Conservation (phyloP, 2,888 invertebrate species). For the Zelleria hepariella region DNA sequence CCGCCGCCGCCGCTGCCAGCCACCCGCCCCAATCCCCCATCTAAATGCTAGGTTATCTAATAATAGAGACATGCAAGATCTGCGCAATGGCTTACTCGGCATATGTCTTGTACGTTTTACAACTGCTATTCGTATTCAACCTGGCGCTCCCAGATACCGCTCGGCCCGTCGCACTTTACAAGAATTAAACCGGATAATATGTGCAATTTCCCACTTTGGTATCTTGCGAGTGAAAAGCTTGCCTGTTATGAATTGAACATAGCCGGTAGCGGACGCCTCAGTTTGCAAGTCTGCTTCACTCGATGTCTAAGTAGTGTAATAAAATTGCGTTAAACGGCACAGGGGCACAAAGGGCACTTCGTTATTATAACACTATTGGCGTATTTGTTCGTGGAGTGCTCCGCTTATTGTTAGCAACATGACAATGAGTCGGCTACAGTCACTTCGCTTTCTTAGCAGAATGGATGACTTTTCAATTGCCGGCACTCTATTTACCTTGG, state of each 20-base stretch:
- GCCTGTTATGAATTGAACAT: background rate
- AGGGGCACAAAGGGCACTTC: background rate
- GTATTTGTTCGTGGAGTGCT: constrained; percentile 36
- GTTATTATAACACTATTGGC: constrained; percentile 10
- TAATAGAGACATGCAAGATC: constrained; percentile 21
- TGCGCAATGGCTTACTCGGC: constrained; percentile 20
- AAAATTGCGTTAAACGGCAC: background rate
- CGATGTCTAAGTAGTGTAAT: background rate
- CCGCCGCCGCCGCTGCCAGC: background rate
- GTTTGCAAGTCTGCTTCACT: background rate
- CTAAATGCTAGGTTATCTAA: constrained; percentile 18
- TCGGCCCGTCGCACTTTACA: background rate
- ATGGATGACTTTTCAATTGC: constrained; percentile 67
- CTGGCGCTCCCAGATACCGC: constrained; percentile 4
- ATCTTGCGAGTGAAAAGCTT: background rate
- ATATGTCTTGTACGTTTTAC: constrained; percentile 21
- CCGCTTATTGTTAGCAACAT: constrained; percentile 34
- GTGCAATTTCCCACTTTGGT: constrained; percentile 4
- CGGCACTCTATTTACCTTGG: constrained; percentile 52
- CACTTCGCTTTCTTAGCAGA: constrained; percentile 27
- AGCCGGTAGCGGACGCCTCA: background rate
- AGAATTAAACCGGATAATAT: constrained; percentile 4
- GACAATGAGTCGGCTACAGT: constrained; percentile 36
- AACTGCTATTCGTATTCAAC: constrained; percentile 23
- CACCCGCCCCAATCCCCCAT: background rate